Evolutionary conservation across 1,140 invertebrate genomes (phyloP), one percentile per base, ranked within the genome.

Genomic region (Papilio glaucus): DNA sequence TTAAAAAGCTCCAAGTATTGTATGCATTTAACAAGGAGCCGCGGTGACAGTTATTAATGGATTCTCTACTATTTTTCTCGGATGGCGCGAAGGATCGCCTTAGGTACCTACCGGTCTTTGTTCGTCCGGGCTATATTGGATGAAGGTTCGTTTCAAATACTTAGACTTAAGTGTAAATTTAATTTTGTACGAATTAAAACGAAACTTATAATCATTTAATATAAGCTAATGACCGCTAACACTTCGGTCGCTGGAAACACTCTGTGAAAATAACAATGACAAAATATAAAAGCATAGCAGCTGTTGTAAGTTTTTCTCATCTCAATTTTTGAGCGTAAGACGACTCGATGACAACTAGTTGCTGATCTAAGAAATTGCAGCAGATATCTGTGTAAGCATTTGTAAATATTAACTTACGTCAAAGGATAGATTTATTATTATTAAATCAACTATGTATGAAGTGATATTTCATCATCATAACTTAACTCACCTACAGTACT

Each of bases 1-100:
- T 91, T 92, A 89, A 89, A 92, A 91, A 90, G 88, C 85, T 86
- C 84, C 90, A 85, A 91, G 89, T 92, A 92, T 92, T 92, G 90
- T 92, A 90, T 92, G 90, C 90, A 90, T 91, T 90, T 92, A 92
- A 92, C 89, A 91, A 92, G 90, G 87, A 91, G 82, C 83, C 81
- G 81, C 81, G 71, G 85, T 80, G 90, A 92, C 89, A 92, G 90
- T 84, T 92, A 92, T 92, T 88, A 92, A 92, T 92, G 90, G 85
- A 76, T 89, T 87, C 88, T 77, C 85, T 89, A 91, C 89, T 90
- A 92, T 92, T 92, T 91, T 91, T 91, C 90, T 90, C 88, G 81
- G 75, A 76, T 75, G 80, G 75, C 76, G 85, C 88, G 85, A 85
- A 90, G 90, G 87, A 91, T 90, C 87, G 87, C 84, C 81, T 88